These are phyloP conservation scores for Scolanthus callimorphus DNA, from an alignment of 92 coral and sea anemone genomes.

Conservation along the genomic window DNA sequence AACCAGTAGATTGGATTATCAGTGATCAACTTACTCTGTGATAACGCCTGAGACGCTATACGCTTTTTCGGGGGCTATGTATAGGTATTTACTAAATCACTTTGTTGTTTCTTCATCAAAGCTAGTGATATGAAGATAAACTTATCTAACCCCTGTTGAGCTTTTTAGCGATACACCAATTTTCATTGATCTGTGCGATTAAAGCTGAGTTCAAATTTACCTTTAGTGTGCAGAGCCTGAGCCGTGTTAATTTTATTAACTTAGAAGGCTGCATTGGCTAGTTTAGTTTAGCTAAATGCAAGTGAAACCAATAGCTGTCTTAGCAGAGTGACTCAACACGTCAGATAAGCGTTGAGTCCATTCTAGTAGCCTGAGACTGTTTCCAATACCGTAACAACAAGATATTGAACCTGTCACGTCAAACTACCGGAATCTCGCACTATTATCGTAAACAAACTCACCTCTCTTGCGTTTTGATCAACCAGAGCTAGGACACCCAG, in stretches of 20 bases:
- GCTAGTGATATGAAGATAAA: conserved; percentile 82
- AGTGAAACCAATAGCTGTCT: no score
- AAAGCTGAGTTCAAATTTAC: conserved; percentile 74
- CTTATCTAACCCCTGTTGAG: conserved; percentile 92
- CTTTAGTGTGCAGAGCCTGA: no score
- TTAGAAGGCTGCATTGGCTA: no score
- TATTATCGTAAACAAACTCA: conserved; percentile 8
- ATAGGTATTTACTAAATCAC: conserved; percentile 85
- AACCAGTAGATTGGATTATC: conserved; percentile 84
- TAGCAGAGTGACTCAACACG: no score
- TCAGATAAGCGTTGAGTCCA: no score
- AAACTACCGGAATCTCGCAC: not conserved
- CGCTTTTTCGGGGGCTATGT: conserved; percentile 62
- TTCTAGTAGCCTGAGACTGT: not conserved
- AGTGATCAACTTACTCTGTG: conserved; percentile 56
- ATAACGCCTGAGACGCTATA: conserved; percentile 78
- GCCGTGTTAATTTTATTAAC: no score
- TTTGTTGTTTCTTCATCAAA: conserved; percentile 67
- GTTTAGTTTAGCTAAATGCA: no score
- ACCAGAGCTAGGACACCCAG: conserved; percentile 30
- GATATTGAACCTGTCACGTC: conserved; percentile 1
- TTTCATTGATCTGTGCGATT: conserved; percentile 86
- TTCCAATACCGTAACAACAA: not conserved
- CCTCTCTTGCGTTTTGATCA: conserved; percentile 11
- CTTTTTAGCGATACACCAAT: conserved; percentile 71